phyloP scores from a whole-genome alignment of 2,113 vertebrate species.

The Leucosticte australis region DNA sequence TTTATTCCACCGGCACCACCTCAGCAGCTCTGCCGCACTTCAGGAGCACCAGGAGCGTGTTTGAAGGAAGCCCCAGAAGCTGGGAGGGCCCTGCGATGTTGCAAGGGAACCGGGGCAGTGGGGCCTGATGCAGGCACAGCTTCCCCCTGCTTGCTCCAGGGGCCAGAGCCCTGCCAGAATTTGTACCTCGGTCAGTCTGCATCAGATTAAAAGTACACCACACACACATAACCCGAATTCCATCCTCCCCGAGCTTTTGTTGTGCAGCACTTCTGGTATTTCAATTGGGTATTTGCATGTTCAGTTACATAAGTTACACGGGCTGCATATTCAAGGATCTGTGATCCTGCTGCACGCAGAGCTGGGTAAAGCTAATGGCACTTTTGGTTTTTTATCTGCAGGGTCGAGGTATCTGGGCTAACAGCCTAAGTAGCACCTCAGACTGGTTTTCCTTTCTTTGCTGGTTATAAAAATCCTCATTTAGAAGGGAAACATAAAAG shows the following conservation, averaged over 20 bases:
- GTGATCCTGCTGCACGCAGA: not conserved
- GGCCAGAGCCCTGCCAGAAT: not conserved
- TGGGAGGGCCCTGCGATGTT: not conserved
- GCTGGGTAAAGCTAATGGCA: not conserved
- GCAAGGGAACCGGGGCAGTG: not conserved
- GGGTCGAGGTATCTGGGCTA: not conserved
- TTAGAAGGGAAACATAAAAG: slow-evolving; percentile 27
- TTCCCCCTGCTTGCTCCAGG: not conserved
- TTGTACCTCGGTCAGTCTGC: not conserved
- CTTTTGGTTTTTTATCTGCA: not conserved
- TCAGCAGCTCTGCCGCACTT: not conserved
- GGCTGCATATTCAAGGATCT: not conserved
- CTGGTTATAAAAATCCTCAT: not conserved
- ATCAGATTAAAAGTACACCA: not conserved
- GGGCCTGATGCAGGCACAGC: not conserved
- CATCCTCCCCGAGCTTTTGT: not conserved
- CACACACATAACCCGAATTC: not conserved
- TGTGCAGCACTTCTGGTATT: not conserved
- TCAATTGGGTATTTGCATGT: not conserved
- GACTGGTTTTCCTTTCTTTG: not conserved
- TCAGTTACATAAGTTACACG: slow-evolving; percentile 21
- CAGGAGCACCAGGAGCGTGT: not conserved
- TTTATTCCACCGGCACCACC: not conserved
- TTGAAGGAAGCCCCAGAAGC: not conserved
- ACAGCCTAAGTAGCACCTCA: not conserved